Evolutionary conservation across 2,888 invertebrate species (phyloP).

Genomic region (Limnephilus lunatus): DNA sequence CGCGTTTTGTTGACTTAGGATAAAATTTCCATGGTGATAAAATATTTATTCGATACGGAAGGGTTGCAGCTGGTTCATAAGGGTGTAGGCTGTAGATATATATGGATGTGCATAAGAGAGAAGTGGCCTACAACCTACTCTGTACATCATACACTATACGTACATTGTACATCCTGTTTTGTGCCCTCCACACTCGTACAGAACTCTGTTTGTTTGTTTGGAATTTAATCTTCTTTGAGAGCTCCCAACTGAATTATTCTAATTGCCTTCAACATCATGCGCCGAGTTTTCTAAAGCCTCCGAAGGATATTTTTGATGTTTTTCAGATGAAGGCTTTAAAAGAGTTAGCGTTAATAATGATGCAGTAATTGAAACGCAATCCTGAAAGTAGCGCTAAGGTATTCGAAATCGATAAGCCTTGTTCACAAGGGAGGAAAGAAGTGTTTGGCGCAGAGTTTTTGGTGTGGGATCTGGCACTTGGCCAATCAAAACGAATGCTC

Average conservation of each 20-base stretch:
- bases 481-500: background rate
- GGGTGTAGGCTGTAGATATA: constrained; percentile 1
- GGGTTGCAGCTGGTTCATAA: constrained; percentile 3
- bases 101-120: constrained; percentile 4
- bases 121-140: background rate
- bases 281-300: constrained; percentile 28
- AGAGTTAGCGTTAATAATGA: constrained; percentile 43
- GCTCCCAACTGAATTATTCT: constrained; percentile 40
- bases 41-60: constrained; percentile 42
- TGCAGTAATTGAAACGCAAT: background rate
- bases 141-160: too few relatives aligned
- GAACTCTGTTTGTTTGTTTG: constrained; percentile 20
- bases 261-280: constrained; percentile 28
- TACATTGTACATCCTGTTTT: background rate
- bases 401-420: background rate
- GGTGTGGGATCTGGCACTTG: background rate
- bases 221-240: constrained; percentile 19
- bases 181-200: background rate
- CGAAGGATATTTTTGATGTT: constrained; percentile 3
- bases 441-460: background rate
- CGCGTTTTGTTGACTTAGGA: constrained; percentile 18
- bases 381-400: background rate
- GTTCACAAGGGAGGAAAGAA: background rate
- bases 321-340: constrained; percentile 13
- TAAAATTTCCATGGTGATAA: constrained; percentile 33